Base-by-base conservation (phyloP, 35 echinoderm and acorn worm genomes). In the Apostichopus parvimensis region DNA sequence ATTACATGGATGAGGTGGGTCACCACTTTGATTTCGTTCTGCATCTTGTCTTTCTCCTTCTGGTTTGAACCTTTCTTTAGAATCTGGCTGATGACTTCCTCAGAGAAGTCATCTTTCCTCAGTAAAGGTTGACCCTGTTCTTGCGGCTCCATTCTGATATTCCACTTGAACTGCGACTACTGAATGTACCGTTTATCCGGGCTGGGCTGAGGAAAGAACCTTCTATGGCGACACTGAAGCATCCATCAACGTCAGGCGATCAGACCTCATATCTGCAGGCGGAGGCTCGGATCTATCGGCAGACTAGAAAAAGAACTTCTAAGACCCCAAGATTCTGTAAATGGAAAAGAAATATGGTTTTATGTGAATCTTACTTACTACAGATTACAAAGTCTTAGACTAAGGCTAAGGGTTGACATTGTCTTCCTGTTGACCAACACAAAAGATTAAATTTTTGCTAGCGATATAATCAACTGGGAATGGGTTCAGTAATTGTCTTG, bases 81-180 rank as follows among this genome's bases (percentile, higher is more conserved):
- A 72, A 88, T 88, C 62, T 88, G 60, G 62, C 64, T 88, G 64
- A 88, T 88, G 86, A 88, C 86, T 17, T 88, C 86, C 64, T 88
- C 86, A 34, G 86, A 88, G 86, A 88, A 88, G 11, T 88, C 68
- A n/a, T 88, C 86, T 45, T 64, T 34, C 25, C 34, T 68, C 86
- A 88, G 13, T 64, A 73, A 72, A 4, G 86, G 64, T n/a, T 88
- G 61, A 4, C 86, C 86, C 17, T 72, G 13, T 64, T 72, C 86
- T 52, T 72, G 61, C 1, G 64, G 45, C 17, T 88, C 86, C 86
- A 88, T 88, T 14, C 26, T 57, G 79, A 24, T 54, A 45, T 52
- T 75, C n/a, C 20, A 75, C 14, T 18, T 75, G 71, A 13, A 18
- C 71, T 75, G 71, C 71, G 71, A 75, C 18, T 68, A 68, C 64